Conservation (phyloP, 2,113 vertebrate species). For the Hemiscyllium ocellatum region DNA sequence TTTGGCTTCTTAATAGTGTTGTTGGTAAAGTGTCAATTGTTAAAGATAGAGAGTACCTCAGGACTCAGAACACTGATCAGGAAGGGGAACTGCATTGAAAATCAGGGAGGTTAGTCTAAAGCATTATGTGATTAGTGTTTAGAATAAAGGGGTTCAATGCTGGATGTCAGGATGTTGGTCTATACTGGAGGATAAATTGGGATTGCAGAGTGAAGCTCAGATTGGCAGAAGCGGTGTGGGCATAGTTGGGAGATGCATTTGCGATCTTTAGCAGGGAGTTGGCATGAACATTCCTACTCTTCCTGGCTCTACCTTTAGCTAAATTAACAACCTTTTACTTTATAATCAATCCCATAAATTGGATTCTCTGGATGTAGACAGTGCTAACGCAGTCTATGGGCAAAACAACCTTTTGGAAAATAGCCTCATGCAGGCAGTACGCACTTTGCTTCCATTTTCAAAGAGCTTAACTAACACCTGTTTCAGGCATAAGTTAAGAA, state of each 20-base stretch:
- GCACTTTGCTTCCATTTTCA: neutral
- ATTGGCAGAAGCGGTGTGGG: neutral
- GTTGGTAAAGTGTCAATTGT: neutral
- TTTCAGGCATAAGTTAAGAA: neutral
- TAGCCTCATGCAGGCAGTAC: neutral
- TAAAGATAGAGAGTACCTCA: neutral
- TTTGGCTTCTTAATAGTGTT: neutral
- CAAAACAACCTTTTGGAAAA: neutral
- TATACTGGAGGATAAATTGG: neutral
- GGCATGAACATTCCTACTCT: neutral
- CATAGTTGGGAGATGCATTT: neutral
- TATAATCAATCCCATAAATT: neutral
- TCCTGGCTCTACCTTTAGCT: neutral
- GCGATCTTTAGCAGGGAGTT: neutral
- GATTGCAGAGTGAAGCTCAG: neutral
- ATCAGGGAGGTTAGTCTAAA: neutral
- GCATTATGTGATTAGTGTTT: neutral
- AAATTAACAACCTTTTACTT: neutral
- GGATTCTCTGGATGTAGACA: neutral
- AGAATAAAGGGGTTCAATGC: neutral
- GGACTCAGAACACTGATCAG: too few species aligned
- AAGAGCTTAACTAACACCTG: neutral
- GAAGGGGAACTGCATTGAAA: neutral
- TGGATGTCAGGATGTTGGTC: neutral
- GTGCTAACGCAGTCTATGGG: neutral